Evolutionary conservation across 2,797 vertebrate species (phyloP).

Genomic region (Danio albolineatus): DNA sequence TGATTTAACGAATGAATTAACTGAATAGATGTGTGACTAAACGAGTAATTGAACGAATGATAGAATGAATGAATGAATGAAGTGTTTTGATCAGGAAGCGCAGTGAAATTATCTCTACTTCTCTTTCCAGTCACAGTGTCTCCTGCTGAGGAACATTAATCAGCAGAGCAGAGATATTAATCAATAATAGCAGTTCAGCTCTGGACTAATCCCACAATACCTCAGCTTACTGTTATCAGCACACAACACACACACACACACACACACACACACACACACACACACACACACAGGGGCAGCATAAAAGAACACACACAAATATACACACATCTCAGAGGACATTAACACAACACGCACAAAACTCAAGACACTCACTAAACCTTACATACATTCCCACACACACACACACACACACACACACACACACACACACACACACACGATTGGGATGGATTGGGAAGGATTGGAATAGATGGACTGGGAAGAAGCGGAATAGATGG

Average conservation of each 20-base stretch:
- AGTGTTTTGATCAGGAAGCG: neutral
- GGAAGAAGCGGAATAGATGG: too few species aligned
- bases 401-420: too few species aligned
- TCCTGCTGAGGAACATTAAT: conserved; percentile 34
- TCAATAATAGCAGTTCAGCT: conserved; percentile 28
- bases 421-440: too few species aligned
- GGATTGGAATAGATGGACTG: too few species aligned
- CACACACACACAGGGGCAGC: neutral
- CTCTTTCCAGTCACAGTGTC: conserved; percentile 7
- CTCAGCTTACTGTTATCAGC: conserved; percentile 28
- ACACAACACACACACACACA: neutral
- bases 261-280: neutral
- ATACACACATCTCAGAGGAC: neutral
- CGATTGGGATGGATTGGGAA: too few species aligned
- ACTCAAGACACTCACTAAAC: too few species aligned
- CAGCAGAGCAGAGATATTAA: conserved; percentile 44
- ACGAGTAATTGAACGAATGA: too few species aligned
- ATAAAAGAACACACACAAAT: too few species aligned
- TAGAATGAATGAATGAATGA: neutral
- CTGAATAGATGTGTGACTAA: too few species aligned
- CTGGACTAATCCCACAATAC: conserved; percentile 14
- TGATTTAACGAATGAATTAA: too few species aligned
- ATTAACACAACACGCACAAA: too few species aligned
- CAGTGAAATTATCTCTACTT: conserved; percentile 4
- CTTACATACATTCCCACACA: too few species aligned